Base-by-base conservation (phyloP, 2,888 invertebrate species). In the Troides oblongomaculatus region DNA sequence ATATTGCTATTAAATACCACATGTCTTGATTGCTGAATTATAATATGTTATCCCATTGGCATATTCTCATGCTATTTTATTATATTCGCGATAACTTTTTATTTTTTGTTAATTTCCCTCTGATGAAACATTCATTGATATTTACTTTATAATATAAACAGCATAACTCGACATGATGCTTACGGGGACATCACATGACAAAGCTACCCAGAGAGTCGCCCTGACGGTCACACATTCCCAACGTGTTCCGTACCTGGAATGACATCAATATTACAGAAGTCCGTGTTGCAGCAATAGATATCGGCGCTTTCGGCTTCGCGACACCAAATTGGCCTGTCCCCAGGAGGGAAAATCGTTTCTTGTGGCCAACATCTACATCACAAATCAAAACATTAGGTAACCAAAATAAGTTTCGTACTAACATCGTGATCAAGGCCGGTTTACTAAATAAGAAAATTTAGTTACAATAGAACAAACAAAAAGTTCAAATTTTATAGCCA, bases 191-290 rank as follows among this genome's bases (percentile, higher is more conserved):
- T 86, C 86, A 90, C 91, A 87, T 83, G 78, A 80, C 80, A 89
- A 78, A 89, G 90, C 89, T 81, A 77, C 87, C 89, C 85, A 80
- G 72, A 79, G 74, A 76, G 77, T 74, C 78, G 79, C 77, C 82
- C 83, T 75, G 81, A 85, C 66, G 69, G 69, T 84, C 82, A 79
- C 84, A 87, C 86, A 86, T 84, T 83, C 82, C 80, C 77, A 76
- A 79, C 74, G 73, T 75, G 77, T 82, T 83, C 86, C 84, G 84
- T 90, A 91, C 91, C 91, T 89, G 85, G 76, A 79, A 84, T 79
- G 78, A 84, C 76, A 81, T 81, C 79, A 81, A 84, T 85, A 84
- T 95, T 96, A 94, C 96, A 96, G 93, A 93, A 95, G 93, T 95
- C 95, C 86, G 93, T 92, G 80, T 93, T 86, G 92, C 96, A 96